Evolutionary conservation across 2,113 vertebrate species (phyloP), one percentile per base, ranked within the genome.

Genomic region (Chaetops frenatus): DNA sequence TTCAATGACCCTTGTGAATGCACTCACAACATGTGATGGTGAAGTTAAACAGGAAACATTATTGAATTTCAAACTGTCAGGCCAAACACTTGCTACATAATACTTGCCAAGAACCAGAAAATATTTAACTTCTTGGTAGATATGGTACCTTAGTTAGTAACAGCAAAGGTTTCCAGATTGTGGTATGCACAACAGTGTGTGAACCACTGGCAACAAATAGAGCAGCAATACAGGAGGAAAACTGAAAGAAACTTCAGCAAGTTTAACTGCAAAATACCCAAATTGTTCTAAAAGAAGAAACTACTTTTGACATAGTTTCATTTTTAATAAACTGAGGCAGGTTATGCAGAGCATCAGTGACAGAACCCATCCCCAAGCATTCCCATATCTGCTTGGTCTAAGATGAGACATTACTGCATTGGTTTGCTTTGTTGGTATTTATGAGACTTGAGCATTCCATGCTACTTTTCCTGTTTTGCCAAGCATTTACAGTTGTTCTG

Each of bases 351-450:
- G 6, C 1, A 0, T 47, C 50, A 53, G 47, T 15, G 42, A 58
- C 3, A 60, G 24, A 84, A 74, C 6, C 8, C 56, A 47, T 10
- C 12, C 25, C 9, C 15, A 91, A 51, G 44, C 0, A 0, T 10
- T 67, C 22, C 28, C 9, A 1, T 21, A 56, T 16, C 35, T 44
- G 11, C 44, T 65, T 40, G 5, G 4, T n/a, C 70, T 35, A 51
- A 89, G 20, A 28, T 18, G 14, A 69, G 48, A 42, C 36, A 42
- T 31, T 36, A 69, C 17, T 57, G 35, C 28, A 65, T 11, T 50
- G 29, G n/a, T 72, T 71, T 85, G 53, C 20, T 91, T 82, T 77
- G 33, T 15, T 42, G 16, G 33, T 47, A 38, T 70, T 92, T 23
- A 54, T 2, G 2, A 91, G 50, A 66, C 6, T n/a, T 12, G 7